These are phyloP conservation scores for Phalanger gymnotis DNA, from an alignment of 2,797 vertebrate species.

Conservation along the genomic window DNA sequence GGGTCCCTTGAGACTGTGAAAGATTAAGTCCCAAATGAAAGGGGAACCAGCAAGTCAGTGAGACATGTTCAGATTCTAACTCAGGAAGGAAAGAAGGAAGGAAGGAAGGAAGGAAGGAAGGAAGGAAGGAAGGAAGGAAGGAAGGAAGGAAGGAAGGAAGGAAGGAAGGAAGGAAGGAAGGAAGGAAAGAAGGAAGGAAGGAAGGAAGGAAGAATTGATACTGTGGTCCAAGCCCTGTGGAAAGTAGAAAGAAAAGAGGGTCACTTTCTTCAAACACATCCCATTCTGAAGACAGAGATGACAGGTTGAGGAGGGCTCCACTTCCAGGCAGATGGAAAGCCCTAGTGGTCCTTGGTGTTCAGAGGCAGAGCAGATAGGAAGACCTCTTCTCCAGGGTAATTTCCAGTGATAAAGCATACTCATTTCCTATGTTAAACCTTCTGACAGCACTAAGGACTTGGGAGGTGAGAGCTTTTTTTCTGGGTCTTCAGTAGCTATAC, in stretches of 20 bases:
- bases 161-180: no score
- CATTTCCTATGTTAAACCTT: neutral
- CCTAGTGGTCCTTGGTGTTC: neutral
- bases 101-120: neutral
- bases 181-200: no score
- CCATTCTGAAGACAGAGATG: neutral
- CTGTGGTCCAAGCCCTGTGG: neutral
- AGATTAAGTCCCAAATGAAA: neutral
- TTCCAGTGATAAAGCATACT: neutral
- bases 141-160: neutral
- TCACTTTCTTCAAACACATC: neutral
- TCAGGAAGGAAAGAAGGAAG: neutral
- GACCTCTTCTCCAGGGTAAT: neutral
- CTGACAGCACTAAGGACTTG: neutral
- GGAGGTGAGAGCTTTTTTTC: neutral
- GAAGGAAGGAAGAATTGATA: neutral
- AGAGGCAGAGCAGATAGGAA: neutral
- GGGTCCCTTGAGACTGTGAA: neutral
- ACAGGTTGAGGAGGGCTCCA: neutral
- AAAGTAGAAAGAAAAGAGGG: neutral
- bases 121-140: no score
- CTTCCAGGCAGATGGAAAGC: neutral
- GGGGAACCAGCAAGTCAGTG: neutral
- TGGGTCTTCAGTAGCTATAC: neutral
- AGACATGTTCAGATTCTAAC: neutral